Conservation (phyloP, 2,113 vertebrate genomes). For the Phocoena sinus region DNA sequence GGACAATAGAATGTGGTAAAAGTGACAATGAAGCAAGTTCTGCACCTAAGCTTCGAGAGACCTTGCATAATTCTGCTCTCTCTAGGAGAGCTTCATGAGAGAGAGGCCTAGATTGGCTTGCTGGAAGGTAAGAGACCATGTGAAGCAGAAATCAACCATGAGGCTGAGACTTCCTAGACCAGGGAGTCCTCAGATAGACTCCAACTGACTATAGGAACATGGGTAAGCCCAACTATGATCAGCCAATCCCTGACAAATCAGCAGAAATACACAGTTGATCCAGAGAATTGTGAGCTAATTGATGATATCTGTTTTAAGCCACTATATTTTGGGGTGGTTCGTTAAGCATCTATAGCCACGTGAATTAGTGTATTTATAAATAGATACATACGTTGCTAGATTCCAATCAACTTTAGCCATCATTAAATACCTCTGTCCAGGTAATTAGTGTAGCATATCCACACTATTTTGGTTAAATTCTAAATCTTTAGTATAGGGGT, state of each 20-base stretch:
- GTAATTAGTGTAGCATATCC: background rate
- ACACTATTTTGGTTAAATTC: background rate
- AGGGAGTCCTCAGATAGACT: background rate
- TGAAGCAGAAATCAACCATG: background rate
- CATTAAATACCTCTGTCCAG: background rate
- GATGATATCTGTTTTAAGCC: background rate
- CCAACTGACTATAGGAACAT: background rate
- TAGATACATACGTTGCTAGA: background rate
- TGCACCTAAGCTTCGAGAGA: background rate
- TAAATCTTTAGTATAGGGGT: background rate
- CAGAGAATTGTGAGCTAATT: background rate
- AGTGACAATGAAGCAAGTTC: background rate
- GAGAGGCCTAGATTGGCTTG: background rate
- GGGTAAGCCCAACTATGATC: background rate
- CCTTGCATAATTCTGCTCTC: background rate
- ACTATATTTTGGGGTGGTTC: background rate
- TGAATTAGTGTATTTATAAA: background rate
- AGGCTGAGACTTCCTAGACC: background rate
- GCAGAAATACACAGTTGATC: background rate
- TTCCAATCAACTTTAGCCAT: background rate
- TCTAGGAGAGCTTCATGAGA: background rate
- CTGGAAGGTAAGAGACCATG: background rate
- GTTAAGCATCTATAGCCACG: background rate
- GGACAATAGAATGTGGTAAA: background rate
- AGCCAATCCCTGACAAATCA: background rate